A percentile compares a stretch with the other conserved stretches of the same genome.
Conservation (phyloP, 2,888 invertebrate species). For the Chydorus sphaericus region DNA sequence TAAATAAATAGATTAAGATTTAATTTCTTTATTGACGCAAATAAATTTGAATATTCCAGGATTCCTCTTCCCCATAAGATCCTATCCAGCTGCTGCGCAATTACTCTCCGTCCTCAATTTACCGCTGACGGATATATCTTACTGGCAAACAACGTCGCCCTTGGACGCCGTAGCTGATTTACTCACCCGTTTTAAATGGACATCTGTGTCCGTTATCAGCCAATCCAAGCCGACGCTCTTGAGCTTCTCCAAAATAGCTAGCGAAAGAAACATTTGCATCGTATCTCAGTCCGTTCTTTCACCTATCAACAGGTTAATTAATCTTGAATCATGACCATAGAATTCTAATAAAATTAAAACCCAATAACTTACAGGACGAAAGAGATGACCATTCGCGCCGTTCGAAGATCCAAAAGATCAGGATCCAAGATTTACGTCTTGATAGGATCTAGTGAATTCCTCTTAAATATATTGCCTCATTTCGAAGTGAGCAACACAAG, state of each 20-base stretch:
- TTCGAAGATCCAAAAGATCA: neutral
- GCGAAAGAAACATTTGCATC: neutral
- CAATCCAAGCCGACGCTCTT: neutral
- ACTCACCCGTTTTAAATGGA: neutral
- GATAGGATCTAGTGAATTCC: neutral
- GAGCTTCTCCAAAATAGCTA: neutral
- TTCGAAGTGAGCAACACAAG: neutral
- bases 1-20: neutral
- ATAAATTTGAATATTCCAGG: neutral
- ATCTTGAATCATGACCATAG: no score
- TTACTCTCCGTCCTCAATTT: neutral
- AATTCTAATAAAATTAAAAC: no score
- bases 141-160: conserved; percentile 1
- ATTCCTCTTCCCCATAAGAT: neutral
- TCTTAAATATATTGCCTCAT: neutral
- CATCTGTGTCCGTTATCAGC: neutral
- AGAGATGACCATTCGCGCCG: neutral
- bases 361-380: no score
- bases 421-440: neutral
- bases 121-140: neutral
- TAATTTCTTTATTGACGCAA: neutral
- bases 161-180: neutral
- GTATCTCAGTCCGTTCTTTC: neutral
- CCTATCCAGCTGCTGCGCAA: neutral
- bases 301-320: neutral